A percentile compares a stretch with the other conserved stretches of the same genome.
Evolutionary conservation across 1,140 invertebrate genomes (phyloP).

Genomic region (Temnothorax longispinosus): DNA sequence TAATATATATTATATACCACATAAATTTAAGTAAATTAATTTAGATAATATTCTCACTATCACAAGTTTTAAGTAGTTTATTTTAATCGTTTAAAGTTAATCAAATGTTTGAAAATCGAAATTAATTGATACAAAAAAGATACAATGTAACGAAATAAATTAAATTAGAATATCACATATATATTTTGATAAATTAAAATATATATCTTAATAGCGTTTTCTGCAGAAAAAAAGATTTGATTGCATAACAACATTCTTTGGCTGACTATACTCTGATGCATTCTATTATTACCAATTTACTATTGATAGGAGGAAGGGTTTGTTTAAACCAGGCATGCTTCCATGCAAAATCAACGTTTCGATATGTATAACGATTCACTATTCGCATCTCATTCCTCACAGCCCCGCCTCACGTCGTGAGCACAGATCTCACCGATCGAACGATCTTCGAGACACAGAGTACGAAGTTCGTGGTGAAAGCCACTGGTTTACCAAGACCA

Average conservation of each 20-base stretch:
- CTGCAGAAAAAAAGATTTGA: background rate
- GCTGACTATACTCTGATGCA: background rate
- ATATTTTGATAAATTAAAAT: background rate
- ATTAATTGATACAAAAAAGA: background rate
- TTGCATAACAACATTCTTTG: background rate
- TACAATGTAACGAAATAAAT: background rate
- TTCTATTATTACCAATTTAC: background rate
- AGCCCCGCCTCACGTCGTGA: constrained; percentile 91
- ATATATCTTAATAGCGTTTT: background rate
- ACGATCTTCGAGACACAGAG: constrained; percentile 92
- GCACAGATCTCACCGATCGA: constrained; percentile 90
- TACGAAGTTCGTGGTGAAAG: constrained; percentile 90
- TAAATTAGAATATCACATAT: constrained; percentile 1
- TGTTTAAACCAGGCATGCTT: constrained; percentile 14
- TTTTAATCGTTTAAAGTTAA: background rate
- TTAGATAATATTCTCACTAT: background rate
- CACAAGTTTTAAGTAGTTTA: background rate
- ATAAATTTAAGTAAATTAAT: background rate
- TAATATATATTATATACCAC: too few relatives aligned
- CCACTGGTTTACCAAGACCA: constrained; percentile 90
- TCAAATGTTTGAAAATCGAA: background rate
- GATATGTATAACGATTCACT: background rate
- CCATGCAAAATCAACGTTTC: background rate
- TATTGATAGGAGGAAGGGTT: background rate
- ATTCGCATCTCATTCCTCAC: constrained; percentile 45